A percentile compares a stretch with the other conserved stretches of the same genome.
phyloP scores from a whole-genome alignment of 2,797 vertebrate species.

The Chaetophractus vellerosus region DNA sequence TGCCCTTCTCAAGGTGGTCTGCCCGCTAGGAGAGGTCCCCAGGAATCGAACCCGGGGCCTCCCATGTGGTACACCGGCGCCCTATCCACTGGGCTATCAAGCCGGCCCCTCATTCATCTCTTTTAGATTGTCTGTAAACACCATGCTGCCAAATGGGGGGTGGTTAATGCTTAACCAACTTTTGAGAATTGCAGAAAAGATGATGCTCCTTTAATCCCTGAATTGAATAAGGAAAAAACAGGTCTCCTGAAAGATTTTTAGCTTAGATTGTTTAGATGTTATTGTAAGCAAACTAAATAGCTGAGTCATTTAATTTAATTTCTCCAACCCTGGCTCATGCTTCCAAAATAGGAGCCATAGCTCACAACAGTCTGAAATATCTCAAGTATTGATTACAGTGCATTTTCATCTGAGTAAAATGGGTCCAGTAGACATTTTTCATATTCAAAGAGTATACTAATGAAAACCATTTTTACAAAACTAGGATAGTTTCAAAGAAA shows the following conservation, averaged over 20 bases:
- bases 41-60: no score
- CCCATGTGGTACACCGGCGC: no score
- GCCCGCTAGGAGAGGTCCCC: no score
- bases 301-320: slow-evolving; percentile 85
- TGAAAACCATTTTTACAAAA: neutral
- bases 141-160: neutral
- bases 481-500: neutral
- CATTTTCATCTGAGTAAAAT: slow-evolving; percentile 77
- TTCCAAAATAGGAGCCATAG: slow-evolving; percentile 83
- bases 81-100: no score
- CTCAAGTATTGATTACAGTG: slow-evolving; percentile 79
- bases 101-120: neutral
- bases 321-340: slow-evolving; percentile 74
- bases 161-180: neutral
- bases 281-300: slow-evolving; percentile 82
- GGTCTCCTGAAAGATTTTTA: slow-evolving; percentile 67
- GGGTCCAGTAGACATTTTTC: slow-evolving; percentile 58
- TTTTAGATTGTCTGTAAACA: neutral
- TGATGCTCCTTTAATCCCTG: slow-evolving; percentile 57
- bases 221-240: slow-evolving; percentile 72
- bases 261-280: slow-evolving; percentile 76
- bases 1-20: no score
- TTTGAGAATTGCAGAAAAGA: slow-evolving; percentile 75
- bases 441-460: slow-evolving; percentile 32
- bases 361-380: slow-evolving; percentile 72